Conservation (phyloP, 2,113 vertebrate genomes). For the Diadophis punctatus region DNA sequence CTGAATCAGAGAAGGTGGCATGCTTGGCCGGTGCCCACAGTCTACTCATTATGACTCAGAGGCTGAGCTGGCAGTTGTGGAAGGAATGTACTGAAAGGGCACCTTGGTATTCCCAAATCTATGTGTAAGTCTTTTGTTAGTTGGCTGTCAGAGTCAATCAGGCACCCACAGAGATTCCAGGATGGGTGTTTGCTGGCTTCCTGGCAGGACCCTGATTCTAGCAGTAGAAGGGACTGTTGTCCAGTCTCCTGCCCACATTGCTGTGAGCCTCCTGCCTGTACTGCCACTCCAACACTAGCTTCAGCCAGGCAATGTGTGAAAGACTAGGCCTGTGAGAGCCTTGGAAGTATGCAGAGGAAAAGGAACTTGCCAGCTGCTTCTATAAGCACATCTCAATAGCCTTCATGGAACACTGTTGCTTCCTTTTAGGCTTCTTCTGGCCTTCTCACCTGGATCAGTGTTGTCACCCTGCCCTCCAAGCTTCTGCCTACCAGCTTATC, state of each 20-base stretch:
- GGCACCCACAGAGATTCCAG: neutral
- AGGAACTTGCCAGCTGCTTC: neutral
- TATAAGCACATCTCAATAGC: no score
- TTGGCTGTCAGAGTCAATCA: neutral
- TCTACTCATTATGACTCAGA: conserved; percentile 15
- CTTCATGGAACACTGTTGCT: no score
- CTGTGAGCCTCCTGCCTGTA: neutral
- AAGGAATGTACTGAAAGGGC: conserved; percentile 8
- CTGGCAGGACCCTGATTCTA: neutral
- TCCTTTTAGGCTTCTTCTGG: neutral
- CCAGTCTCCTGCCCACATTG: neutral
- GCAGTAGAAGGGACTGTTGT: neutral
- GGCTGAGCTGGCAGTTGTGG: neutral
- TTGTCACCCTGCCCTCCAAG: neutral
- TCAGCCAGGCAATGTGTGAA: neutral
- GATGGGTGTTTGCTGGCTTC: neutral
- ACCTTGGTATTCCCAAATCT: conserved; percentile 3
- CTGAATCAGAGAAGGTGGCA: neutral
- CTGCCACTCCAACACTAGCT: neutral
- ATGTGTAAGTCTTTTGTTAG: conserved; percentile 7
- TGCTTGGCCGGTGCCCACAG: neutral
- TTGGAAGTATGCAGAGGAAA: neutral
- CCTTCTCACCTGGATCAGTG: neutral
- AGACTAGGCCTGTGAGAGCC: neutral
- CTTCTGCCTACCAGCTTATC: neutral